phyloP scores from a whole-genome alignment of 2,113 vertebrate species.

The Halcyon senegalensis region DNA sequence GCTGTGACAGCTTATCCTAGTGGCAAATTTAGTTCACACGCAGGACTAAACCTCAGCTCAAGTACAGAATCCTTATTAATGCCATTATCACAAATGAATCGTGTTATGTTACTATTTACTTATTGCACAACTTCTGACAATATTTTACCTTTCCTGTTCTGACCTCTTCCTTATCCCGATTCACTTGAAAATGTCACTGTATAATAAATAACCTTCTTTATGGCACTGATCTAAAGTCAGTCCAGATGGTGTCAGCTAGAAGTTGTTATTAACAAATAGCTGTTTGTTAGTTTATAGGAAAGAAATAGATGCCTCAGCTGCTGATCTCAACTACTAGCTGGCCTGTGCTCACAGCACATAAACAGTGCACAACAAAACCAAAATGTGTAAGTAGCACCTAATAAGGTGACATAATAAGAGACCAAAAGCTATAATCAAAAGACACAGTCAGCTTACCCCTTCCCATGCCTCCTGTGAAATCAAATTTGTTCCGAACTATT shows the following conservation, averaged over 20 bases:
- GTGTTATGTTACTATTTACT: neutral
- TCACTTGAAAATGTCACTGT: neutral
- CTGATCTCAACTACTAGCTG: neutral
- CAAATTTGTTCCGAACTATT: neutral
- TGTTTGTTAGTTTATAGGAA: neutral
- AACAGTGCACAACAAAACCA: neutral
- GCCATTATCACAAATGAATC: neutral
- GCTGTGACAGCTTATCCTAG: constrained; percentile 6
- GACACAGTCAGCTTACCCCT: neutral
- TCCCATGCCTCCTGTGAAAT: neutral
- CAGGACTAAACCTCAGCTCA: neutral
- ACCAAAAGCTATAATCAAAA: neutral
- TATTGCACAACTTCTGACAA: neutral
- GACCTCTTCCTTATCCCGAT: neutral
- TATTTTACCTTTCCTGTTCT: neutral
- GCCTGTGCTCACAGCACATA: neutral
- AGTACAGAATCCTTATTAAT: neutral
- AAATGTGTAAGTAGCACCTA: neutral
- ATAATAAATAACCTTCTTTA: neutral
- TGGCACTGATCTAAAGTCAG: neutral
- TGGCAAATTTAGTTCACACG: neutral
- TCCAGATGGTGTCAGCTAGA: neutral
- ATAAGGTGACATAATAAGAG: neutral
- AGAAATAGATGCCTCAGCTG: neutral
- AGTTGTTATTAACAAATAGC: neutral